phyloP scores from a whole-genome alignment of 1,140 invertebrate genomes.

The Trichomalopsis sarcophagae region DNA sequence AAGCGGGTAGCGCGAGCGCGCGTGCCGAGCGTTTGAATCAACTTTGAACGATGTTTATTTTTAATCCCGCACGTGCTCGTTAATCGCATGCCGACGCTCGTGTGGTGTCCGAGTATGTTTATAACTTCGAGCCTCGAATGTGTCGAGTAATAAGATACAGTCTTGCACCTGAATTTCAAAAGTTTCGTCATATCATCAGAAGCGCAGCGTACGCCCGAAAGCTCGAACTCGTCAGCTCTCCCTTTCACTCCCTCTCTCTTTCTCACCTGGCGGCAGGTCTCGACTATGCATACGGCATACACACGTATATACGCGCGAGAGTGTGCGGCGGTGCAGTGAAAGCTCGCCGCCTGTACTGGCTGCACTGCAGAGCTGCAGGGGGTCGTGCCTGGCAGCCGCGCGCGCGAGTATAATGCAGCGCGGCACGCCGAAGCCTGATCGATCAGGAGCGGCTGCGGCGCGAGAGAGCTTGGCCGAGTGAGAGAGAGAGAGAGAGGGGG shows the following conservation, averaged over 20 bases:
- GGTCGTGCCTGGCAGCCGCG: background rate
- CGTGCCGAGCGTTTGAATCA: background rate
- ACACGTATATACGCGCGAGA: background rate
- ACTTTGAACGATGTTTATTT: too few relatives aligned
- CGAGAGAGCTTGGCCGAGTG: background rate
- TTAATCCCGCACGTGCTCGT: background rate
- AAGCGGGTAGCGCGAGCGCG: background rate
- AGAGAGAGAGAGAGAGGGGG: background rate
- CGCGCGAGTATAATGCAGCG: conserved; percentile 27
- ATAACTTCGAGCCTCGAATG: too few relatives aligned
- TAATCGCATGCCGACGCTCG: background rate
- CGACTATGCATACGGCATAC: background rate
- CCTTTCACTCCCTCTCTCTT: background rate
- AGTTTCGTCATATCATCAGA: too few relatives aligned
- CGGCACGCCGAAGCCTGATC: conserved; percentile 31
- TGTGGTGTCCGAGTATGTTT: too few relatives aligned
- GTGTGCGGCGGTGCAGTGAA: background rate
- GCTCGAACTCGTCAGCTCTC: background rate
- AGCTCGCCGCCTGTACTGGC: background rate
- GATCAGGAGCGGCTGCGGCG: conserved; percentile 39
- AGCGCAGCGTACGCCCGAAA: too few relatives aligned
- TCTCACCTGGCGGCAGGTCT: background rate
- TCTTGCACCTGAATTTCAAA: too few relatives aligned
- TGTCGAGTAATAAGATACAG: too few relatives aligned
- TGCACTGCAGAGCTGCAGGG: background rate